Conservation (phyloP, 2,113 vertebrate species). For the Ammodytes dubius region DNA sequence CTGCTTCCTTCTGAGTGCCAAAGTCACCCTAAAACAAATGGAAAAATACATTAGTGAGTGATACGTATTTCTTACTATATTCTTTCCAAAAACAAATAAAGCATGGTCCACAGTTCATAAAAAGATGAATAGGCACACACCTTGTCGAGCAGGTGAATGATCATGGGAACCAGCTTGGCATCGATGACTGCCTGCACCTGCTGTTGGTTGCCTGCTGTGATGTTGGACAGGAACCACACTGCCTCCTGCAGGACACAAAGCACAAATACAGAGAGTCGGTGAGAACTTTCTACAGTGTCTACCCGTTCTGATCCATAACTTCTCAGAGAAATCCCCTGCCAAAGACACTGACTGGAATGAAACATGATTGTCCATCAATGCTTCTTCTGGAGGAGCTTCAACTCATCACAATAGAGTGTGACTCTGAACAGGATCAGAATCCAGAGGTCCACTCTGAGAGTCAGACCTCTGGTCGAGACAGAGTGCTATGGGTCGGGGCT, state of each 20-base stretch:
- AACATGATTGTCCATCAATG: background rate
- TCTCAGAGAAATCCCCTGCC: background rate
- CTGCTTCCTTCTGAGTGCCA: conserved; percentile 98
- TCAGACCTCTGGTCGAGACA: conserved; percentile 84
- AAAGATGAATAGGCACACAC: conserved; percentile 73
- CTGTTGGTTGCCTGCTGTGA: conserved; percentile 99
- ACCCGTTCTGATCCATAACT: background rate
- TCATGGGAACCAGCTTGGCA: conserved; percentile 98
- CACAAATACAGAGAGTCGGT: conserved; percentile 17
- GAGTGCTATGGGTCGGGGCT: conserved; percentile 79
- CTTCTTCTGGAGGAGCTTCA: background rate
- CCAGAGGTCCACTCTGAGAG: conserved; percentile 74
- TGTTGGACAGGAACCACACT: conserved; percentile 99
- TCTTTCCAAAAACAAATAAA: background rate
- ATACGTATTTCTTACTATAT: background rate
- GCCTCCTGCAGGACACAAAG: conserved; percentile 90
- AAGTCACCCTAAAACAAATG: conserved; percentile 92
- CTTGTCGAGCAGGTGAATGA: conserved; percentile 99
- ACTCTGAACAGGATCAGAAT: conserved; percentile 89
- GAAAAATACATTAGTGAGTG: background rate
- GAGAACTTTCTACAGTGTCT: too few relatives aligned
- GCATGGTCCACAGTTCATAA: background rate
- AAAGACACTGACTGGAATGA: background rate
- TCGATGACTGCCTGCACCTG: conserved; percentile 99
- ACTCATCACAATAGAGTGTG: background rate